Base-by-base conservation (phyloP, 1,140 invertebrate species). In the Drosophila pachea region DNA sequence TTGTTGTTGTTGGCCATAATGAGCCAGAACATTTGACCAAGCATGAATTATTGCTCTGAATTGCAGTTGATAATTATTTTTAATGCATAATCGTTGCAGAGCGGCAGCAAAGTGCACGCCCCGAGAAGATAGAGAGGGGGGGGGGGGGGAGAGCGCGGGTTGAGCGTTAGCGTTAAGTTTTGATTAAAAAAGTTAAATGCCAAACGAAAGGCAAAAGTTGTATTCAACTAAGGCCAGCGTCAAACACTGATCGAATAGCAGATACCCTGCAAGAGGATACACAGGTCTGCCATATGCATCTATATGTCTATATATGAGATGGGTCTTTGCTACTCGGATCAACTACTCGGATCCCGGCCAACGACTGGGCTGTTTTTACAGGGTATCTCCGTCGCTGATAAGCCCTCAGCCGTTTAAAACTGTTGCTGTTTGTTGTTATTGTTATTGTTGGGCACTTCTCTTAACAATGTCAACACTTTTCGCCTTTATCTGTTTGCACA, bases 401-500 rank as follows among this genome's bases (percentile, higher is more conserved):
- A 6, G 22, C 16, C 47, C 42, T 52, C 29, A 48, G 33, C 50
- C 32, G n/a, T 42, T 52, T 16, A 31, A 4, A 32, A 40, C 31
- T 56, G 54, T 40, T 35, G 40, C 47, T 60, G 49, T 68, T 72
- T 64, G 64, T 68, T 84, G 73, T 78, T 78, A 68, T 83, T 79
- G 67, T 74, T 75, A 60, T 86, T 22, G 22, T 22, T 22, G 22
- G 84, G 55, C 66, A 49, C 79, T 43, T 43, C 40, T 83, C 72
- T 76, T 76, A 82, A 78, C 73, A 83, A 73, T 76, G 76, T 84
- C 79, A 84, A 84, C 79, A 84, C 63, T 71, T 84, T 84, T 54
- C 73, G 79, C 76, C 76, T 79, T 84, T 84, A 84, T 84, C 73
- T 84, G 79, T 84, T 84, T 84, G 81, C 79, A 79, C 73, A 84